Conservation (phyloP, 2,888 invertebrate genomes). For the Quadroppia sp. region DNA sequence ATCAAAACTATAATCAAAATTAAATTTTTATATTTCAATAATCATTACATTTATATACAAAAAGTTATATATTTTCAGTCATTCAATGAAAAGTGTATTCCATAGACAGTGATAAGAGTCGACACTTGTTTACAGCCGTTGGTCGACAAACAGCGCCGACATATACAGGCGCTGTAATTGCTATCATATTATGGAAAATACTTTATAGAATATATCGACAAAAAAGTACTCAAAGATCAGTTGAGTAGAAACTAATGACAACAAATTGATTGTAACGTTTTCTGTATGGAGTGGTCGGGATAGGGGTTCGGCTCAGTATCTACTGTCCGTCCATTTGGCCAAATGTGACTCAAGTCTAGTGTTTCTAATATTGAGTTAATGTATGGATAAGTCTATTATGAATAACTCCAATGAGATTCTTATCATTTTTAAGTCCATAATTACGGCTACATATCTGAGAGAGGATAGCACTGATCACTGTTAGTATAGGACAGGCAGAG, state of each 20-base stretch:
- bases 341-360: conserved; percentile 14
- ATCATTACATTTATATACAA: not conserved
- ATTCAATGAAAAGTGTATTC: not conserved
- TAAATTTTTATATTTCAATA: too few relatives aligned
- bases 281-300: not conserved
- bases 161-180: not conserved
- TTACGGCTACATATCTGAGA: conserved; percentile 15
- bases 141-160: conserved; percentile 23
- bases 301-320: not conserved
- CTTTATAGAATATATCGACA: not conserved
- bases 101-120: not conserved
- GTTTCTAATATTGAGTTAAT: conserved; percentile 33
- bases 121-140: conserved; percentile 19
- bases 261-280: not conserved
- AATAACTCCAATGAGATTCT: conserved; percentile 18
- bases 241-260: not conserved
- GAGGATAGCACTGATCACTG: not conserved
- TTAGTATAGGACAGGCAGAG: not conserved
- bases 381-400: conserved; percentile 35
- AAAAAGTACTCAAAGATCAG: not conserved
- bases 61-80: too few relatives aligned
- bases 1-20: too few relatives aligned
- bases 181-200: not conserved
- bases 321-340: not conserved
- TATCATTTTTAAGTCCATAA: conserved; percentile 38